Evolutionary conservation across 2,888 invertebrate genomes (phyloP).

Genomic region (Phytoseiulus persimilis): DNA sequence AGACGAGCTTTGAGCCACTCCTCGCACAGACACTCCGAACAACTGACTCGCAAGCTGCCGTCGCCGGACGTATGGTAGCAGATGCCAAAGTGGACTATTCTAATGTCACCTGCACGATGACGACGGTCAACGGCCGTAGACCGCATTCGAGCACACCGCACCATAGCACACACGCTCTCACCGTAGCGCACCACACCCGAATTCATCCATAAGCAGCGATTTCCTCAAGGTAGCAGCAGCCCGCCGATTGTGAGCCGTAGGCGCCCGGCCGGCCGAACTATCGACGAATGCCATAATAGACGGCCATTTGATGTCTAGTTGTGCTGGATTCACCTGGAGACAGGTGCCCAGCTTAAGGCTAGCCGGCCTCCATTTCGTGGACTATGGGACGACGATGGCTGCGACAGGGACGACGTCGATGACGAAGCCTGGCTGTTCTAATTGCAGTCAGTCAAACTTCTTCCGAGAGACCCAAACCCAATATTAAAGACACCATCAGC

Average conservation of each 20-base stretch:
- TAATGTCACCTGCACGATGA: not conserved
- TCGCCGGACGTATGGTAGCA: not conserved
- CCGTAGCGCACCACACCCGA: slow-evolving; percentile 5
- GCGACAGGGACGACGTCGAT: not conserved
- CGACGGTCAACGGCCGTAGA: not conserved
- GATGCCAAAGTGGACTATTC: not conserved
- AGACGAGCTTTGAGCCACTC: not conserved
- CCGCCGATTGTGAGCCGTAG: not conserved
- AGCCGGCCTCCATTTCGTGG: not conserved
- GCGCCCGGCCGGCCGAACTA: not conserved
- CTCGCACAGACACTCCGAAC: not conserved
- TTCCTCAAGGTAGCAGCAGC: not conserved
- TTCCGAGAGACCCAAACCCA: not conserved
- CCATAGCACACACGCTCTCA: not conserved
- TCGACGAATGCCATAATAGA: not conserved
- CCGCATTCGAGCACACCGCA: not conserved
- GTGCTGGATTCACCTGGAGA: slow-evolving; percentile 5
- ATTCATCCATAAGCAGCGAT: not conserved
- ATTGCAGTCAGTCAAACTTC: not conserved
- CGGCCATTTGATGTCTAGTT: not conserved
- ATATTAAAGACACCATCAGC: not conserved
- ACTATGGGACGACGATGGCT: not conserved
- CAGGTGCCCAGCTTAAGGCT: not conserved
- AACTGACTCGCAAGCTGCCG: not conserved
- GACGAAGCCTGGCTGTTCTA: slow-evolving; percentile 5